Evolutionary conservation across 2,113 vertebrate species (phyloP).

Genomic region (Forbesichthys agassizii): DNA sequence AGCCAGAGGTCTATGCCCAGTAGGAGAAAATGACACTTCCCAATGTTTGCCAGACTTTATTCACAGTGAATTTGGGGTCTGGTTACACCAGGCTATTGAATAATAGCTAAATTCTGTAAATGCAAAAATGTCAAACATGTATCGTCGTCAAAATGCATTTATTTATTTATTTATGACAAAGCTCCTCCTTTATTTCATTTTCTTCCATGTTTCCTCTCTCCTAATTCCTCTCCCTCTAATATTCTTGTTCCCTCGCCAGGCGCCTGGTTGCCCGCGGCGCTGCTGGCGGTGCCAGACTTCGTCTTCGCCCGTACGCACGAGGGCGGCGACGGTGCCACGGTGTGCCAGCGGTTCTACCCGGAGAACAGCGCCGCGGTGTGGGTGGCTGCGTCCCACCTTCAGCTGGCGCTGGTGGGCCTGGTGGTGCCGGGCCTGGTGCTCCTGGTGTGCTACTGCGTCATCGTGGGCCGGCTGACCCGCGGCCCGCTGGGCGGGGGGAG

Average conservation of each 20-base stretch:
- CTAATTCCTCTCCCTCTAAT: neutral
- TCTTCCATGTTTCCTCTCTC: neutral
- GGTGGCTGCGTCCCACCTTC: slow-evolving; percentile 88
- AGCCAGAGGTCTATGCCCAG: too few species aligned
- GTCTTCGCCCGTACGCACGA: slow-evolving; percentile 83
- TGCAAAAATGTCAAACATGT: too few species aligned
- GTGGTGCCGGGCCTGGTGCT: slow-evolving; percentile 92
- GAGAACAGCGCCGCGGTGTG: slow-evolving; percentile 69
- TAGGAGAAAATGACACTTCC: too few species aligned
- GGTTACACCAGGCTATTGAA: too few species aligned
- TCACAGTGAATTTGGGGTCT: too few species aligned
- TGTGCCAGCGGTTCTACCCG: slow-evolving; percentile 90
- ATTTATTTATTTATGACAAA: neutral
- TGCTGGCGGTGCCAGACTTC: slow-evolving; percentile 90
- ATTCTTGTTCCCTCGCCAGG: slow-evolving; percentile 33
- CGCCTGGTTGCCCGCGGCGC: slow-evolving; percentile 80
- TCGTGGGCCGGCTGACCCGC: slow-evolving; percentile 88
- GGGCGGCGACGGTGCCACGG: slow-evolving; percentile 66
- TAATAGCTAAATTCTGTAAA: too few species aligned
- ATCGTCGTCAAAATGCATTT: neutral
- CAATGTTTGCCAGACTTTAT: too few species aligned
- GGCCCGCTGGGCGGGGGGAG: slow-evolving; percentile 82
- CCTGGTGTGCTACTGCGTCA: slow-evolving; percentile 93
- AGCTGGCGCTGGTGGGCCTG: slow-evolving; percentile 92
- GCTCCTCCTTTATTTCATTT: neutral